Conservation (phyloP, 2,797 vertebrate genomes). For the Rhinoraja longicauda region DNA sequence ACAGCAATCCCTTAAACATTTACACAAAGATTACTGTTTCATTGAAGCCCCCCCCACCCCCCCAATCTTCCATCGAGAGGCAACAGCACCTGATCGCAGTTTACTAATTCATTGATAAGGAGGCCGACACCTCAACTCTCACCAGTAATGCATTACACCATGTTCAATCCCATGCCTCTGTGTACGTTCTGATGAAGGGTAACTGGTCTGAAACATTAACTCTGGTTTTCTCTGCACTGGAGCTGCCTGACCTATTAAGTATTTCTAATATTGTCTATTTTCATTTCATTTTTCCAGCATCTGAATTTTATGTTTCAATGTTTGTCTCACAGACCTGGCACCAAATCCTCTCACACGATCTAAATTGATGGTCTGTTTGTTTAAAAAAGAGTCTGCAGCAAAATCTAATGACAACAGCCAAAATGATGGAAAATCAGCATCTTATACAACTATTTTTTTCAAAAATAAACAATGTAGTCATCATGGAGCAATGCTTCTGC, state of each 20-base stretch:
- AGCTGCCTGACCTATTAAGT: no score
- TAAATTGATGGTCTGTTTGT: background rate
- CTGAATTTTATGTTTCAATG: no score
- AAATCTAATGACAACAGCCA: background rate
- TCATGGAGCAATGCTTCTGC: background rate
- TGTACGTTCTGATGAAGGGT: no score
- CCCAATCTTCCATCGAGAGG: background rate
- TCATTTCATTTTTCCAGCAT: no score
- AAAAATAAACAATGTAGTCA: no score
- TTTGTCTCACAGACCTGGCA: background rate
- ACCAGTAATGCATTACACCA: no score
- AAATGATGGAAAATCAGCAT: background rate
- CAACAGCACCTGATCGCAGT: background rate
- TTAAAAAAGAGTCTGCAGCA: background rate
- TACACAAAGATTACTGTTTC: background rate
- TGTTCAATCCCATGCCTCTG: no score
- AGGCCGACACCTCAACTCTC: no score
- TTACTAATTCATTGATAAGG: background rate
- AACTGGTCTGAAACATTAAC: no score
- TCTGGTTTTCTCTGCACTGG: no score
- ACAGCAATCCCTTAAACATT: background rate
- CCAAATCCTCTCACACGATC: background rate
- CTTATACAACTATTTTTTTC: no score
- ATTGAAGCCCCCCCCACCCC: background rate
- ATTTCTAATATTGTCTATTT: no score